Evolutionary conservation across 2,888 invertebrate species (phyloP), one percentile per base, ranked within the genome.

Genomic region (Phorcus lineatus): DNA sequence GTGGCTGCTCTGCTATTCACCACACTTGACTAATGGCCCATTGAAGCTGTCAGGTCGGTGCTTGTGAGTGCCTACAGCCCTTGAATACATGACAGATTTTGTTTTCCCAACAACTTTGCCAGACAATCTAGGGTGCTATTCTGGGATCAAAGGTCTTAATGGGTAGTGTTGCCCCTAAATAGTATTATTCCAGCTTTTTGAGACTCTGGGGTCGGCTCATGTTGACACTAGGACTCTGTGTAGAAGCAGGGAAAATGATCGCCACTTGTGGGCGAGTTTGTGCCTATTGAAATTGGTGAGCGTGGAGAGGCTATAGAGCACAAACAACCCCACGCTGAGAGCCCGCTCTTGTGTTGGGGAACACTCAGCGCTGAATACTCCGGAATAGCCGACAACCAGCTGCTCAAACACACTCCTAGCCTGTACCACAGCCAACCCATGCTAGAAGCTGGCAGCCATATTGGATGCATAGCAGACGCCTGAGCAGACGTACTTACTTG

Each of bases 11-110:
- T 53, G 22, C 62, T 70, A 47, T 54, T 66, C 52, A 36, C 40
- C n/a, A 55, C 52, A 40, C 24, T 62, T 78, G 78, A 82, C 78
- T 82, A 80, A 82, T 82, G 80, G 78, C 55, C 78, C 76, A 80
- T 82, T 82, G 80, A 80, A 31, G 19, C 78, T 77, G 80, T 80
- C 82, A 82, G 78, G 57, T 66, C 57, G 47, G 40, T 47, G 75
- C 75, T 76, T 80, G 75, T 66, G 22, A 54, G 52, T 74, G 40
- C 62, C 70, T 55, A 70, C 31, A 36, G 53, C 40, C 74, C 55
- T 62, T 55, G 70, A 79, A 74, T 79, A 55, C 55, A 55, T 54
- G 79, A 70, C 74, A 79, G 79, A 79, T 79, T 79, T 79, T 79
- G 79, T 79, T 74, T 79, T 79, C 79, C 79, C 79, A 74, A 79